Base-by-base conservation (phyloP, 2,888 invertebrate species). In the Calameuta idolon region DNA sequence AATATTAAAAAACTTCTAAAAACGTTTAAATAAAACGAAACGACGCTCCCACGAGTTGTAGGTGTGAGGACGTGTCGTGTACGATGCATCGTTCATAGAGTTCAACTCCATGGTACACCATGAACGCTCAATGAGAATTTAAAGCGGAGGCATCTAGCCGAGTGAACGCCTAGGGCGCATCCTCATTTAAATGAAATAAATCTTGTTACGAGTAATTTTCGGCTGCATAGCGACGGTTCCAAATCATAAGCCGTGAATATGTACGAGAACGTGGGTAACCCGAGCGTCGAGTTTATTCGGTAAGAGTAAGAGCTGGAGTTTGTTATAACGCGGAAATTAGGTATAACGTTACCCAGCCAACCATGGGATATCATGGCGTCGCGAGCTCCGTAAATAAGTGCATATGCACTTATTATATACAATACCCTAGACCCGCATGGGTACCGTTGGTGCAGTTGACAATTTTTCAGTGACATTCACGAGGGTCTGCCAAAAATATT, bases 131-230 rank as follows among this genome's bases (percentile, higher is more conserved):
- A 55, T 23, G 55, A 55, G 55, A 55, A 15, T 55, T 55, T 55
- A 55, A 55, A 55, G 55, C 55, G 55, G 69, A 76, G 81, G 78
- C 77, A 78, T 85, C 86, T 86, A 88, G 83, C 75, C 80, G 79
- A 80, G 83, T 23, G 55, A 55, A 23, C 79, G 87, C 83, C 84
- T 86, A 87, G 87, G 83, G 82, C 84, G 89, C 89, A 89, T 89
- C 88, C 89, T 89, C 89, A 89, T 89, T 89, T 89, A 89, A 89
- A 89, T 87, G 89, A 89, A 85, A 89, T 89, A 89, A 89, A 89
- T 89, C 89, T 89, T 89, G 89, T 89, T 89, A 87, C 86, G 86
- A 85, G 86, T 87, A 86, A 89, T 89, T 89, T 89, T 89, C 84
- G 86, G 73, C 84, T 82, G 79, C 84, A 77, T 79, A 79, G 74